Evolutionary conservation across 2,888 invertebrate species (phyloP).

Genomic region (Drosophila quinaria): DNA sequence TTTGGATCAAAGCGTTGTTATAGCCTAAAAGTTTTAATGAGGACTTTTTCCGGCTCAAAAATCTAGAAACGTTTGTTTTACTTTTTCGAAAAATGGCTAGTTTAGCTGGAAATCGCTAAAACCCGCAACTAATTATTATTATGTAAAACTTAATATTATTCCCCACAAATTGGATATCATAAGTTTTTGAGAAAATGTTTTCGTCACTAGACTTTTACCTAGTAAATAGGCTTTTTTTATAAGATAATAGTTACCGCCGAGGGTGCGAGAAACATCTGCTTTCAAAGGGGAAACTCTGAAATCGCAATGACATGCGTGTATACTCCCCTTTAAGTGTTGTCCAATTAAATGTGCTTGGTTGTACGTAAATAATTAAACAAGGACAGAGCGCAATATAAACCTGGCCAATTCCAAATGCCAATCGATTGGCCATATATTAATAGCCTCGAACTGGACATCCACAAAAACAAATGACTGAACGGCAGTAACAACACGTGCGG

Average conservation of each 20-base stretch:
- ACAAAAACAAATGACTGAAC: neutral
- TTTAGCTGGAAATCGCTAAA: no score
- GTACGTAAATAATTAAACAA: conserved; percentile 52
- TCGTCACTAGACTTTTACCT: no score
- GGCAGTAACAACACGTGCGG: neutral
- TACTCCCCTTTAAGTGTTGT: conserved; percentile 33
- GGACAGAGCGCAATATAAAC: conserved; percentile 9
- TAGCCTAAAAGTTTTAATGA: no score
- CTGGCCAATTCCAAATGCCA: conserved; percentile 29
- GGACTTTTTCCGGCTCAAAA: no score
- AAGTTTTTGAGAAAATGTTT: no score
- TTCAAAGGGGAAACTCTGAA: conserved; percentile 3
- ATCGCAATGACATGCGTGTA: conserved; percentile 34
- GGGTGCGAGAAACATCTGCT: conserved; percentile 25
- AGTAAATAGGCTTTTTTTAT: no score
- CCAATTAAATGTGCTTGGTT: conserved; percentile 25
- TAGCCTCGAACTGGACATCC: conserved; percentile 12
- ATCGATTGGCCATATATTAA: conserved; percentile 44
- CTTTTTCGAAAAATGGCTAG: no score
- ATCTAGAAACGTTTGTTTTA: no score
- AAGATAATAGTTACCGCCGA: conserved; percentile 23
- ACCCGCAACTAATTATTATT: no score
- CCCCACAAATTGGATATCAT: no score
- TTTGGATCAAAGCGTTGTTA: no score
- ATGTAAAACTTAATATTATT: no score